These are phyloP conservation scores for Thysanoteuthis rhombus DNA, from an alignment of 2,888 invertebrate species.

Conservation along the genomic window DNA sequence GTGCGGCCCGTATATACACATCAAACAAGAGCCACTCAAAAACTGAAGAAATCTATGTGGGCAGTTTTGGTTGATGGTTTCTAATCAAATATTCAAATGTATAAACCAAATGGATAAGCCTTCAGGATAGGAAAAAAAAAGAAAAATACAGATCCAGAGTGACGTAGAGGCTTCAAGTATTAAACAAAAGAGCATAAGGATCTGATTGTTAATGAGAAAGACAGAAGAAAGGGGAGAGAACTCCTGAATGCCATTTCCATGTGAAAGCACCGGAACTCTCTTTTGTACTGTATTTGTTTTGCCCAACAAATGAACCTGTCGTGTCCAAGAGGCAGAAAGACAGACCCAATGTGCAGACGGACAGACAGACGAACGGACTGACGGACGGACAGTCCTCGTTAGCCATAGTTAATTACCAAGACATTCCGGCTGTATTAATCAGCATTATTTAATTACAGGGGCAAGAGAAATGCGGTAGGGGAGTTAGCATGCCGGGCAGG, in stretches of 20 bases:
- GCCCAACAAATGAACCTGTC: background rate
- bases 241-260: background rate
- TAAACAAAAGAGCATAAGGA: too few relatives aligned
- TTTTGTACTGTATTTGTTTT: background rate
- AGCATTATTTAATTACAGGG: background rate
- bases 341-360: too few relatives aligned
- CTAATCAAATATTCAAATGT: too few relatives aligned
- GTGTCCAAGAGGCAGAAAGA: background rate
- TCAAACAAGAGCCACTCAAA: too few relatives aligned
- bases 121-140: too few relatives aligned
- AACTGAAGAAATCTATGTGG: too few relatives aligned
- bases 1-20: too few relatives aligned
- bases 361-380: background rate
- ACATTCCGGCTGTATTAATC: constrained; percentile 12
- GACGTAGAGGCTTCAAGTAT: too few relatives aligned
- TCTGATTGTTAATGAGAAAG: background rate
- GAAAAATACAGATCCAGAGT: too few relatives aligned
- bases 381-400: background rate
- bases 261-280: background rate
- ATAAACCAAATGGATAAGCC: too few relatives aligned
- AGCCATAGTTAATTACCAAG: background rate
- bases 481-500: too few relatives aligned
- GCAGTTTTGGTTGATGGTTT: too few relatives aligned
- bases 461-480: background rate
- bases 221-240: background rate